phyloP scores from a whole-genome alignment of 2,888 invertebrate species.

The Liodrosophila aerea region DNA sequence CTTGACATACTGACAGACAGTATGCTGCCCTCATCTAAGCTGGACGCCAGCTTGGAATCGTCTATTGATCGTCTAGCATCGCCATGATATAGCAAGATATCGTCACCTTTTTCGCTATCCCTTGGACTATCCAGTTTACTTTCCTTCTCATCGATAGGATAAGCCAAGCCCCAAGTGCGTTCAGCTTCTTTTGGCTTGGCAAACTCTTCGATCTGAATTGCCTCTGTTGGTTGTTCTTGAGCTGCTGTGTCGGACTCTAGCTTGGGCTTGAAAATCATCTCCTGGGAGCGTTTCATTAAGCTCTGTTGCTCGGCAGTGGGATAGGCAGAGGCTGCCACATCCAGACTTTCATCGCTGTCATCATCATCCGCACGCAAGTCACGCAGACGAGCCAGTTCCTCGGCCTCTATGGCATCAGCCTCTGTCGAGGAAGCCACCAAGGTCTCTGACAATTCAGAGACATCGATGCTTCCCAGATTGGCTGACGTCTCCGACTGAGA shows the following conservation, averaged over 20 bases:
- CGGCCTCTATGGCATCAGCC: conserved; percentile 82
- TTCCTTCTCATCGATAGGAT: conserved; percentile 81
- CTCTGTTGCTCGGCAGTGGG: conserved; percentile 83
- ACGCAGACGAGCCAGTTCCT: conserved; percentile 84
- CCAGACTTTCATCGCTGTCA: conserved; percentile 83
- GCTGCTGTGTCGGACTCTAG: conserved; percentile 79
- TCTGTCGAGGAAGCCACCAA: conserved; percentile 94
- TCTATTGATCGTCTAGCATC: conserved; percentile 78
- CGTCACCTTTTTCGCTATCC: conserved; percentile 67
- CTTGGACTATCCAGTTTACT: conserved; percentile 59
- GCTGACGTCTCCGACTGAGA: conserved; percentile 91
- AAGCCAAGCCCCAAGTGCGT: conserved; percentile 76
- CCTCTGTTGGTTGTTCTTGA: conserved; percentile 77
- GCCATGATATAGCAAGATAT: conserved; percentile 75
- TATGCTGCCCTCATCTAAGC: conserved; percentile 85
- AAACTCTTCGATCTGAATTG: conserved; percentile 56
- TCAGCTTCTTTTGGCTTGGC: conserved; percentile 70
- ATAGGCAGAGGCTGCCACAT: conserved; percentile 53
- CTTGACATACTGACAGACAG: conserved; percentile 85
- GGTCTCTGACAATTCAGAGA: conserved; percentile 96
- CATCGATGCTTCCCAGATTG: conserved; percentile 93
- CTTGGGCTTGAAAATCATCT: conserved; percentile 93
- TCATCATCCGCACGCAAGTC: conserved; percentile 85
- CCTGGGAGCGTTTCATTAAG: conserved; percentile 93
- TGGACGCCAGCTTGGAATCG: conserved; percentile 84